Conservation (phyloP, 2,888 invertebrate species). For the Loripinus fragilis region DNA sequence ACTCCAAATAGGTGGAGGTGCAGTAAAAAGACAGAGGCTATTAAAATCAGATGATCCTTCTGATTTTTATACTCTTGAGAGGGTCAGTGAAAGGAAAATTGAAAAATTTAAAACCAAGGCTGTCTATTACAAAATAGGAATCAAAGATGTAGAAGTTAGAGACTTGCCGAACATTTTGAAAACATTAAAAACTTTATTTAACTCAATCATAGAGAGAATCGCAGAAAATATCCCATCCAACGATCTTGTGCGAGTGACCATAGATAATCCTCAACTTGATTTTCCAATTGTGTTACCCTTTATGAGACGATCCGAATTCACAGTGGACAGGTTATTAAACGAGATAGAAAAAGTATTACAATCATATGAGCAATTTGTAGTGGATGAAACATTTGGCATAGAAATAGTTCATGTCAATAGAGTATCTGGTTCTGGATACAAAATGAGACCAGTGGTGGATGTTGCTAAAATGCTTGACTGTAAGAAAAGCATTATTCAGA, state of each 20-base stretch:
- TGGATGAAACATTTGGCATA: slow-evolving; percentile 35
- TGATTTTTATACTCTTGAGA: slow-evolving; percentile 27
- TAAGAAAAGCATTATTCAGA: slow-evolving; percentile 31
- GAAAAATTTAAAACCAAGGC: slow-evolving; percentile 36
- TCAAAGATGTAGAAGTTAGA: slow-evolving; percentile 24
- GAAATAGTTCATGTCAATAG: slow-evolving; percentile 33
- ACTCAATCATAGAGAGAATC: slow-evolving; percentile 31
- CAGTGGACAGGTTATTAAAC: slow-evolving; percentile 38
- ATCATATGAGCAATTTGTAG: slow-evolving; percentile 48
- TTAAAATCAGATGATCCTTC: slow-evolving; percentile 10
- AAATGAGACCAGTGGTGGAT: slow-evolving; percentile 24
- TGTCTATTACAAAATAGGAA: slow-evolving; percentile 28
- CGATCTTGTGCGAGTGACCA: slow-evolving; percentile 47
- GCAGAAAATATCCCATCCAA: slow-evolving; percentile 19
- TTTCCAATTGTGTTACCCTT: slow-evolving; percentile 47
- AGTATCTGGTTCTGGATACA: slow-evolving; percentile 13
- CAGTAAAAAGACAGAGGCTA: too few species aligned
- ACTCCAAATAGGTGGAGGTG: too few species aligned
- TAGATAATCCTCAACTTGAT: slow-evolving; percentile 47
- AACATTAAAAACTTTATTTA: slow-evolving; percentile 29
- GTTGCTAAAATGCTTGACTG: slow-evolving; percentile 20
- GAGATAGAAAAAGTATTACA: slow-evolving; percentile 52
- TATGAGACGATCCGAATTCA: slow-evolving; percentile 36
- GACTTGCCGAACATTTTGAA: slow-evolving; percentile 25
- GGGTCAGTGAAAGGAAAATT: slow-evolving; percentile 27